Evolutionary conservation across 2,888 invertebrate species (phyloP).

Genomic region (Xestia rhomboidea): DNA sequence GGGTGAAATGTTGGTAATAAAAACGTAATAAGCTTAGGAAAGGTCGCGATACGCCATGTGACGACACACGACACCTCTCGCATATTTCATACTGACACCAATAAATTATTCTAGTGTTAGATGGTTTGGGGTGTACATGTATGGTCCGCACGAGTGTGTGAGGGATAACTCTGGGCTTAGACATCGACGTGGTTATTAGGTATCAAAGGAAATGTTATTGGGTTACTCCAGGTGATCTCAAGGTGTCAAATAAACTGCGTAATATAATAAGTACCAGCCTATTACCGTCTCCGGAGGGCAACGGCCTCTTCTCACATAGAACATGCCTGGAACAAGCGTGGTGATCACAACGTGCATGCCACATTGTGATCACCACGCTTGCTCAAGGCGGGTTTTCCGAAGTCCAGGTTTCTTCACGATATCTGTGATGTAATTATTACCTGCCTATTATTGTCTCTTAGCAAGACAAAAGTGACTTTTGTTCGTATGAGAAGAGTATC

Average conservation of each 20-base stretch:
- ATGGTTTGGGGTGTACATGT: background rate
- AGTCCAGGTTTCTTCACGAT: background rate
- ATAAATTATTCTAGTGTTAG: slow-evolving; percentile 35
- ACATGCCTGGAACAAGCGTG: background rate
- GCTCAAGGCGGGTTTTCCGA: background rate
- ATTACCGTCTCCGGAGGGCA: background rate
- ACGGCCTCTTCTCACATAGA: background rate
- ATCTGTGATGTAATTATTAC: background rate
- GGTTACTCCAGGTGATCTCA: background rate
- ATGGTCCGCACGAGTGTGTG: background rate
- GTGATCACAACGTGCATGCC: background rate
- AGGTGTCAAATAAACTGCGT: background rate
- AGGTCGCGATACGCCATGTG: slow-evolving; percentile 29
- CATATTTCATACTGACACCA: slow-evolving; percentile 36
- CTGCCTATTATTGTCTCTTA: background rate
- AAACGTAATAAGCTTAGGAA: slow-evolving; percentile 56
- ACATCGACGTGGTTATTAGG: background rate
- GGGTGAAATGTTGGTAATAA: slow-evolving; percentile 58
- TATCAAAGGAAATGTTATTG: background rate
- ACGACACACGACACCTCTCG: slow-evolving; percentile 33
- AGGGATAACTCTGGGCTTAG: background rate
- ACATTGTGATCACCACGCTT: background rate
- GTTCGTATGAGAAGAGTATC: too few relatives aligned
- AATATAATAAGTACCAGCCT: background rate
- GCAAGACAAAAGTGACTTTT: background rate